Evolutionary conservation across 2,113 vertebrate species (phyloP), one percentile per base, ranked within the genome.

Genomic region (Lucifuga dentata): DNA sequence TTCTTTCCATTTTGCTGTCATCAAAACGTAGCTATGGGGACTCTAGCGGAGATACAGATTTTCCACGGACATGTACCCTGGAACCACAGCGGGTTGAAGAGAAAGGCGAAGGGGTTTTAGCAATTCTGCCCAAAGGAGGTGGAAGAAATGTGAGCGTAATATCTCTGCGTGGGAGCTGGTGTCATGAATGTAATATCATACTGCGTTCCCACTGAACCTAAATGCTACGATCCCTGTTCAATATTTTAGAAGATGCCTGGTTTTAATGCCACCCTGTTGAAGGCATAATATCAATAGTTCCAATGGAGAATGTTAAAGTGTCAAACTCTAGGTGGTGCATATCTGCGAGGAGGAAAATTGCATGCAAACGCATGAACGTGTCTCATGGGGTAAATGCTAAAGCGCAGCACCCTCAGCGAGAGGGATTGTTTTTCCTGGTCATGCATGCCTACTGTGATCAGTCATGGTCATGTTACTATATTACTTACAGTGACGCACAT

Each of bases 111-210:
- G 44, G 26, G 64, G 39, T 55, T 58, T 58, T 45, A 53, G 69
- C 73, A 63, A 84, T 75, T 76, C 79, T 6, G 80, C 87, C 89
- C 80, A 73, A 77, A 86, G 89, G 82, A 73, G 76, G 66, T 12
- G 76, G 80, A 87, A 86, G 88, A 88, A 87, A 88, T 89, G 89
- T 89, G 88, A 80, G 76, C 4, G 79, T 79, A 88, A 89, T 89
- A 86, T 87, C 81, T 60, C 35, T 40, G 84, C 77, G 79, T 61
- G 70, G 76, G 73, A 84, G 83, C 77, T 40, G 15, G 26, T 45
- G 24, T 68, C 82, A 65, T 83, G 80, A 85, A 80, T 81, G 81
- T 75, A 76, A 88, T 85, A 88, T 83, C 53, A 84, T 23, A n/a
- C 19, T 8, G 61, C 26, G 57, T 48, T n/a, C 20, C 32, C 44